A percentile compares a stretch with the other conserved stretches of the same genome.
phyloP scores from a whole-genome alignment of 1,140 invertebrate genomes.

The Drosophila willistoni region DNA sequence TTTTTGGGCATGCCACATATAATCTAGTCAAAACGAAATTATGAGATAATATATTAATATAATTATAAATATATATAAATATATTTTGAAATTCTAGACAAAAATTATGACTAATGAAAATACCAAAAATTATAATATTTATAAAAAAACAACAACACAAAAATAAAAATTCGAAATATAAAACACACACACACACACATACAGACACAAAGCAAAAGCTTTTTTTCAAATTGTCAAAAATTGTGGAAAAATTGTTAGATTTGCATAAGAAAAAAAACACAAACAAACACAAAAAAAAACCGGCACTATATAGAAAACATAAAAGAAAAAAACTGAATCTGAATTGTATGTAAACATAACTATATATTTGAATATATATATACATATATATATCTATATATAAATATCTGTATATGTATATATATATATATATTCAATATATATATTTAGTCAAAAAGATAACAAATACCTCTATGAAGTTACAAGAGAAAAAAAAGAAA shows the following conservation, averaged over 20 bases:
- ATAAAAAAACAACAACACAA: conserved; percentile 20
- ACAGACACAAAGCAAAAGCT: conserved; percentile 35
- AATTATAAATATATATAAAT: conserved; percentile 16
- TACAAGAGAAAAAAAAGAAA: conserved; percentile 28
- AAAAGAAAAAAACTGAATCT: conserved; percentile 32
- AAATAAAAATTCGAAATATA: conserved; percentile 53
- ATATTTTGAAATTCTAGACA: conserved; percentile 76
- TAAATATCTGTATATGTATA: too few relatives aligned
- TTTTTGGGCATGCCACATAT: conserved; percentile 26
- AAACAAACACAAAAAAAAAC: conserved; percentile 13
- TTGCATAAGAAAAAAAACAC: conserved; percentile 31
- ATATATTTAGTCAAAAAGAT: conserved; percentile 29
- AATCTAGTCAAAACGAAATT: conserved; percentile 67
- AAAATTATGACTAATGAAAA: conserved; percentile 73
- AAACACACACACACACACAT: conserved; percentile 3
- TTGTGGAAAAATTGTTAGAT: conserved; percentile 53
- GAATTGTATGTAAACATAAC: conserved; percentile 24
- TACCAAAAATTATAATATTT: conserved; percentile 52
- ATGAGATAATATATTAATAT: conserved; percentile 37
- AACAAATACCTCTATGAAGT: conserved; percentile 65
- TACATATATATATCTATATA: too few relatives aligned
- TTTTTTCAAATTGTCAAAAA: conserved; percentile 25
- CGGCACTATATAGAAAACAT: conserved; percentile 34
- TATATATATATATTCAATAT: neutral
- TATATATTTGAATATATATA: neutral